Percentiles rank a stretch among this genome's conserved stretches.
phyloP scores from a whole-genome alignment of 2,797 vertebrate species.

The Poeciliopsis presidionis region DNA sequence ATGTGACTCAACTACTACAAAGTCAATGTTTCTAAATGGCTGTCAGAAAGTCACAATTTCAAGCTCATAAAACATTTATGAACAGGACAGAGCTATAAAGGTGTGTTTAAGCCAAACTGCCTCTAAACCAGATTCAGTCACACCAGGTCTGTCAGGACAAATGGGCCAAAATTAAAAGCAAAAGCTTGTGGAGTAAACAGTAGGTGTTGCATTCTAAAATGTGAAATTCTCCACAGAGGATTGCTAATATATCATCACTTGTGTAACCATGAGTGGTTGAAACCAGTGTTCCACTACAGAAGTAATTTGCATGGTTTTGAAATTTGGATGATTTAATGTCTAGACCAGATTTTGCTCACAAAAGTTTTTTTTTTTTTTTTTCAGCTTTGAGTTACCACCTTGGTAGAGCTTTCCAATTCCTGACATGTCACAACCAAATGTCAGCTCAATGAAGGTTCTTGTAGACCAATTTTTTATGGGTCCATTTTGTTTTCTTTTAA shows the following conservation, averaged over 20 bases:
- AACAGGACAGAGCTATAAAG: background rate
- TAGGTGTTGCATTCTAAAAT: background rate
- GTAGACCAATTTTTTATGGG: background rate
- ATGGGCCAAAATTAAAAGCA: background rate
- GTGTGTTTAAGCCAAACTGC: background rate
- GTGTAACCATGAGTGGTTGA: background rate
- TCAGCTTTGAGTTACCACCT: background rate
- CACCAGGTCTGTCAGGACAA: background rate
- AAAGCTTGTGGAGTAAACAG: background rate
- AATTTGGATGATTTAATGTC: background rate
- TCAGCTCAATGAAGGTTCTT: background rate
- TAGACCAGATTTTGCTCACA: background rate
- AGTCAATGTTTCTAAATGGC: background rate
- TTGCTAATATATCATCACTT: background rate
- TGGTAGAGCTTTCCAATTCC: background rate
- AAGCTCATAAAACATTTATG: background rate
- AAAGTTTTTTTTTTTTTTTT: background rate
- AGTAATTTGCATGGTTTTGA: background rate
- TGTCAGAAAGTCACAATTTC: background rate
- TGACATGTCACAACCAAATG: background rate
- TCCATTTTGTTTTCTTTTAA: background rate
- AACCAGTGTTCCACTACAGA: background rate
- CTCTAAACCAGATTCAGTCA: background rate
- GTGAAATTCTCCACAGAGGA: background rate
- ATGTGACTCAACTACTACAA: background rate